Base-by-base conservation (phyloP, 2,113 vertebrate species). In the Pituophis catenifer region DNA sequence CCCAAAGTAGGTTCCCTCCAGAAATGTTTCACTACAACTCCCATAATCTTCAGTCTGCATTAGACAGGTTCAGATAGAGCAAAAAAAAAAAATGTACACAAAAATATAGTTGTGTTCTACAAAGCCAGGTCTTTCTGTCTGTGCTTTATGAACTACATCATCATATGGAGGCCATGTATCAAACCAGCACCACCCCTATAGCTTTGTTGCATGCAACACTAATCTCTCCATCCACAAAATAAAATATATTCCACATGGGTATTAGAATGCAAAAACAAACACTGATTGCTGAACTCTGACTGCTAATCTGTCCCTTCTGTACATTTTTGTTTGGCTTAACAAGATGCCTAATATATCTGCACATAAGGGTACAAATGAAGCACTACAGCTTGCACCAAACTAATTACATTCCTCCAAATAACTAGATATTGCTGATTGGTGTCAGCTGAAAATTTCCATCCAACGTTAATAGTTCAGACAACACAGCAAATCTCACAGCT, bases 291-390 rank as follows among this genome's bases (percentile, higher is more conserved):
- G 65, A 91, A 24, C 38, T 53, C 53, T 26, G 53, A 57, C 29
- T 91, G 2, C 44, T 58, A 50, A 55, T 54, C 87, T 52, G 29
- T 50, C 53, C 53, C 15, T 58, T 38, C 62, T 53, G 21, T 50
- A 65, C 65, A 89, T 93, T 93, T 87, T 91, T 62, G 52, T 88
- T 65, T 29, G 23, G 62, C 86, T 91, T 93, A 91, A 85, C 23
- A 17, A 91, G 90, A 93, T 89, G 62, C 62, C 93, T 89, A 50
- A 89, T 54, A 0, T 9, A 59, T 13, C 86, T 59, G 90, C 53
- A 75, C 86, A 85, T 52, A 93, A 89, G 53, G 86, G 26, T 44
- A 75, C 26, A 75, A 87, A 91, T 89, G 88, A 93, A 85, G 70
- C 26, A 65, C 10, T 91, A 54, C 62, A 81, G 8, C 65, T 8